Base-by-base conservation (phyloP, 1,140 invertebrate genomes). In the Tribolium castaneum region DNA sequence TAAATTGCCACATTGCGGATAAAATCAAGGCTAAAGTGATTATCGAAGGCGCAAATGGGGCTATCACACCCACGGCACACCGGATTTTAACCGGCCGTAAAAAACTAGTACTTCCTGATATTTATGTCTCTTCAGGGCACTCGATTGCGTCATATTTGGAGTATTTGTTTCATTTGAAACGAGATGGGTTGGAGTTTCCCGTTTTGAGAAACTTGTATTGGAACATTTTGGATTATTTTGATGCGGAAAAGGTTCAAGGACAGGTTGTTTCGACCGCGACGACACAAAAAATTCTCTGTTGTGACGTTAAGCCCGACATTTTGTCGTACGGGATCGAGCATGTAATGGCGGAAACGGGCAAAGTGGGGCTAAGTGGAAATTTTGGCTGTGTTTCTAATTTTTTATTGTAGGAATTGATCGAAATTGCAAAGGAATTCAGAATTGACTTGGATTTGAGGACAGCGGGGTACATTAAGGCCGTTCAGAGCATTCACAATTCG, bases 81-180 rank as follows among this genome's bases (percentile, higher is more conserved):
- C 90, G 90, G 78, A 92, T 96, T 39, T 88, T 98, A 10, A 85
- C 90, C n/a, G 80, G 84, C 2, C 89, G 94, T 13, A 92, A 91
- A 51, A 89, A 95, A 12, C 88, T 98, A 0, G 90, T 97, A 12
- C 91, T 98, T 71, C 96, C 96, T 9, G 96, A 97, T 88, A 90
- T 96, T 83, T 91, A 91, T 85, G 90, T 95, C 70, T 97, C 96
- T 87, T 94, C 93, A 75, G 96, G 96, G 81, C 95, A 95, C 86
- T 95, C 97, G 13, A 95, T 96, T 0, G 95, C 97, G 1, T 97
- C 95, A 5, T 98, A 96, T 86, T 97, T 98, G 86, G 97, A 98
- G 84, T 97, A 94, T 91, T 87, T 98, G 19, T 13, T 66, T 3
- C 5, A 5, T 12, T 35, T 13, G 30, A 66, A 30, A 13, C 9